Percentiles rank a stretch among this genome's conserved stretches.
phyloP scores from a whole-genome alignment of 2,113 vertebrate genomes.

The Crotalus horridus region DNA sequence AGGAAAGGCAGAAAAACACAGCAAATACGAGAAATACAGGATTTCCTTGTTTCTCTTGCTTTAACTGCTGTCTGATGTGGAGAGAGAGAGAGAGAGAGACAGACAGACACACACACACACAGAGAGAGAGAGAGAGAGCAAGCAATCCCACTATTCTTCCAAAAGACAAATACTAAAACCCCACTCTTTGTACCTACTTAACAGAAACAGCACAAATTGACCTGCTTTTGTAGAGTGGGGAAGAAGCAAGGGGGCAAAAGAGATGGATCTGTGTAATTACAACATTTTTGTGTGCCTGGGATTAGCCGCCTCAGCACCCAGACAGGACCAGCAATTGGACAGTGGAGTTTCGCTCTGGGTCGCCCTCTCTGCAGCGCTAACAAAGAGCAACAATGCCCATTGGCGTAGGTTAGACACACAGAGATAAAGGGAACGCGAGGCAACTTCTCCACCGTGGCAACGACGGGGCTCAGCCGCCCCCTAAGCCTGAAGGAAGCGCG shows the following conservation, averaged over 20 bases:
- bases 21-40: slow-evolving; percentile 64
- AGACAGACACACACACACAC: no score
- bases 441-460: background rate
- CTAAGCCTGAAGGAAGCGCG: background rate
- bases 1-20: slow-evolving; percentile 54
- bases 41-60: slow-evolving; percentile 66
- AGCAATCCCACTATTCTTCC: background rate
- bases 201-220: background rate
- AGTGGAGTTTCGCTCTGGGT: background rate
- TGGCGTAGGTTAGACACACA: background rate
- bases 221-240: background rate
- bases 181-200: background rate
- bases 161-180: background rate
- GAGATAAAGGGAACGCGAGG: background rate
- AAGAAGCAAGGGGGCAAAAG: background rate
- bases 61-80: slow-evolving; percentile 39
- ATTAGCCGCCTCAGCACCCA: background rate
- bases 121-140: no score
- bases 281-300: background rate
- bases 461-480: background rate
- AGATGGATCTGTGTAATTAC: background rate
- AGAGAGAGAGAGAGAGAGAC: no score
- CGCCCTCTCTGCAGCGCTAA: background rate
- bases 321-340: background rate
- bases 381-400: background rate